Evolutionary conservation across 1,140 invertebrate species (phyloP), one percentile per base, ranked within the genome.

Genomic region (Drosophila grimshawi): DNA sequence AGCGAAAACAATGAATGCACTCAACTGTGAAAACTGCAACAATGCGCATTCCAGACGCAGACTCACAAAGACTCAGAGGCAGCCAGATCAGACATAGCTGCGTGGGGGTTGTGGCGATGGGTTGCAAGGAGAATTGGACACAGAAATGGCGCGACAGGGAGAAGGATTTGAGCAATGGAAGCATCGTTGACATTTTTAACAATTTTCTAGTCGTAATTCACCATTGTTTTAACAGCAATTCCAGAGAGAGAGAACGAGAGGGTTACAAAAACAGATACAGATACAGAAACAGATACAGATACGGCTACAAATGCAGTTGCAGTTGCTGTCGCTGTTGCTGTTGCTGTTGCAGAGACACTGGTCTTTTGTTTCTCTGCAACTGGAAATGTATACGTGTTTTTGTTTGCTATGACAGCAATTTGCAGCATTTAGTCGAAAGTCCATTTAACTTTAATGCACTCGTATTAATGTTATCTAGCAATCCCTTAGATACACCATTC

Each of bases 141-240:
- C 59, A 70, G 78, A 85, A 85, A 81, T 81, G 67, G 75, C 78
- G 76, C 76, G 72, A 56, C 76, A 62, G 69, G 83, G 76, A 66
- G 65, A 77, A 88, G 83, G 69, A 88, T 88, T 88, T 76, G 68
- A 80, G 83, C 78, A 70, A 81, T 86, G 82, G 69, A 69, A 83
- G 70, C 76, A 81, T 86, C 80, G 78, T 78, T 80, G 72, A 86
- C 81, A 86, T 86, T 83, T 86, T 88, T 86, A 73, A 88, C 83
- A 86, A 86, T 86, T 88, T 83, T 86, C 80, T 86, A 86, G 83
- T 88, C 85, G 85, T 86, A 88, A 86, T 86, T 88, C 83, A 83
- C 80, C 83, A 88, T 88, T 86, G 83, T 88, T 86, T 80, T 63
- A 80, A 65, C 74, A 74, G 65, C 48, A 68, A 86, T 74, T 67